These are phyloP conservation scores for Standfussiana lucernea DNA, from an alignment of 2,888 invertebrate species.

Conservation along the genomic window DNA sequence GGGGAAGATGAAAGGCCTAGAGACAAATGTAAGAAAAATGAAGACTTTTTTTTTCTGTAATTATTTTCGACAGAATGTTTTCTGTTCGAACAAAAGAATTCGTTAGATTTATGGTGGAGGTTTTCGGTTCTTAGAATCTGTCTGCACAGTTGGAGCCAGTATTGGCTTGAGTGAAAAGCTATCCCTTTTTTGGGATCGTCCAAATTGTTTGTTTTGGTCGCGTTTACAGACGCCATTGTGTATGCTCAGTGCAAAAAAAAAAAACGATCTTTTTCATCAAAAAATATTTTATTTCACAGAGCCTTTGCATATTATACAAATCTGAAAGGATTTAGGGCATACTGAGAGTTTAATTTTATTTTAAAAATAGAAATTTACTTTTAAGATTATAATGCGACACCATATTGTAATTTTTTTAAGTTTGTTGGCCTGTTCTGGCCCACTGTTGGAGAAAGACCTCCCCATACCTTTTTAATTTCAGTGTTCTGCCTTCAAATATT, in stretches of 20 bases:
- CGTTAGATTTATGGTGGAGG: conserved; percentile 36
- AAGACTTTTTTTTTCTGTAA: conserved; percentile 63
- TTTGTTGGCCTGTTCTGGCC: background rate
- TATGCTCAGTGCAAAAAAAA: background rate
- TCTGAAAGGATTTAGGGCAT: background rate
- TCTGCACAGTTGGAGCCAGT: conserved; percentile 20
- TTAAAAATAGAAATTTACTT: background rate
- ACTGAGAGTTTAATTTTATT: conserved; percentile 1
- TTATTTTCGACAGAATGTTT: conserved; percentile 63
- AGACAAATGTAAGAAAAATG: conserved; percentile 65
- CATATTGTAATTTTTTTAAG: background rate
- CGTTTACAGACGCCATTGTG: background rate
- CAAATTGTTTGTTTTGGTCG: background rate
- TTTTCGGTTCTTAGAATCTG: conserved; percentile 28
- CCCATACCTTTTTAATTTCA: background rate
- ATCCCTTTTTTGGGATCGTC: background rate
- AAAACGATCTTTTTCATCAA: background rate
- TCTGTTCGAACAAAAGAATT: conserved; percentile 58
- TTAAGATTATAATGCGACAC: background rate
- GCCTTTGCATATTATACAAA: background rate
- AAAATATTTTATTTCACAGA: background rate
- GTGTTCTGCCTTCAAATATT: conserved; percentile 27
- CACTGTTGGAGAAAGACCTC: background rate
- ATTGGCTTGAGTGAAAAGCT: conserved; percentile 3
- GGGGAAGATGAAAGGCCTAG: conserved; percentile 48